Percentiles rank a stretch among this genome's conserved stretches.
These are phyloP conservation scores for Cacatua alba DNA, from an alignment of 2,113 vertebrate species.

Conservation along the genomic window DNA sequence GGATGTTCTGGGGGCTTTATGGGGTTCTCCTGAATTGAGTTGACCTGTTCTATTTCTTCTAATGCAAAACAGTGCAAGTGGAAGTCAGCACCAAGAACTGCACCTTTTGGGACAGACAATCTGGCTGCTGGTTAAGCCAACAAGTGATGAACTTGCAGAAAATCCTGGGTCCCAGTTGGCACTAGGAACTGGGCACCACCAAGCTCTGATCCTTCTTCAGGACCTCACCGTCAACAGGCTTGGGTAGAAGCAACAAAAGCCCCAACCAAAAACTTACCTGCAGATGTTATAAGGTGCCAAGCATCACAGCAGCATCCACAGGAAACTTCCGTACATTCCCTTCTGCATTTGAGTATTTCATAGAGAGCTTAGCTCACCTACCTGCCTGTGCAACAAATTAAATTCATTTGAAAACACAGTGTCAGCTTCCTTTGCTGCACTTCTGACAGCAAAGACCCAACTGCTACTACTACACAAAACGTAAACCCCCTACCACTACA, in stretches of 20 bases:
- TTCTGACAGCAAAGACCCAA: background rate
- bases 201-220: background rate
- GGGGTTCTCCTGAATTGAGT: background rate
- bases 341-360: background rate
- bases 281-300: background rate
- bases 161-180: background rate
- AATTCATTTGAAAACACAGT: background rate
- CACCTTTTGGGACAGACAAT: background rate
- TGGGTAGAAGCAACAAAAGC: background rate
- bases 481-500: background rate
- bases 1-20: background rate
- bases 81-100: background rate
- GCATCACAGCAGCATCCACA: background rate
- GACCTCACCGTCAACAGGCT: fast-evolving
- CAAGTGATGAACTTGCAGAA: background rate
- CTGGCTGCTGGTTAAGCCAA: background rate
- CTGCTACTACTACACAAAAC: background rate
- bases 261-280: background rate
- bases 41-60: background rate
- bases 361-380: background rate
- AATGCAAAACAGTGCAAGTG: background rate
- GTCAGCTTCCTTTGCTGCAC: background rate
- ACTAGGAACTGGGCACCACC: background rate
- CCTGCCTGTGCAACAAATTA: background rate
- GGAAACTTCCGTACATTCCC: background rate